phyloP scores from a whole-genome alignment of 2,113 vertebrate species.

The Vicugna pacos region DNA sequence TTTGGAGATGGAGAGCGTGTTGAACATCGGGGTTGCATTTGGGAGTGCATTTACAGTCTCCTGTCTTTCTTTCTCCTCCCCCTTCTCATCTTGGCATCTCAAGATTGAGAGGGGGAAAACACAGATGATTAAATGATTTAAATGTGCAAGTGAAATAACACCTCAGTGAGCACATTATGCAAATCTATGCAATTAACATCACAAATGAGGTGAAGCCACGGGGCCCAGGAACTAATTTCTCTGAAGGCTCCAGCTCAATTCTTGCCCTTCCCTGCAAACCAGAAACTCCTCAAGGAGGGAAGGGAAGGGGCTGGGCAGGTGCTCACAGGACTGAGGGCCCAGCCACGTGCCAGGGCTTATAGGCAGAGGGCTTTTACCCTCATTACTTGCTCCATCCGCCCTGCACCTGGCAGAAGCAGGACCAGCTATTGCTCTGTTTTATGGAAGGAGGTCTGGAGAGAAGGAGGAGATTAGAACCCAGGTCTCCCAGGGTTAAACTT shows the following conservation, averaged over 20 bases:
- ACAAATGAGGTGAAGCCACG: constrained; percentile 68
- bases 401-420: background rate
- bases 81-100: background rate
- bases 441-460: background rate
- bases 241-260: background rate
- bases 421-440: background rate
- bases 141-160: constrained; percentile 70
- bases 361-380: background rate
- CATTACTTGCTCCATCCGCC: fast-evolving
- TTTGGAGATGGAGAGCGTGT: background rate
- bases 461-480: background rate
- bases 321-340: background rate
- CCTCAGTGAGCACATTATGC: constrained; percentile 64
- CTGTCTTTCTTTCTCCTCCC: background rate
- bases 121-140: constrained; percentile 72
- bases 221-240: constrained; percentile 40
- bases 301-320: background rate
- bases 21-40: background rate
- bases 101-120: constrained; percentile 52
- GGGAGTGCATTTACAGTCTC: background rate
- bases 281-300: background rate
- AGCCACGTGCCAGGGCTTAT: background rate
- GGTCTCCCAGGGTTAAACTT: background rate
- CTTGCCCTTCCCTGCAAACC: background rate
- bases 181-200: constrained; percentile 77